Percentiles rank a stretch among this genome's conserved stretches.
Evolutionary conservation across 1,140 invertebrate genomes (phyloP).

Genomic region (fruit fly (Drosophila melanogaster)): Release_6_plus_ISO1_MT NT_033779.5:1494001-1494500

Average conservation of each 20-base stretch:
- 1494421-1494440: conserved; percentile 91
- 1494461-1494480: conserved; percentile 77
- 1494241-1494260: conserved; percentile 31
- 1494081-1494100: conserved; percentile 35
- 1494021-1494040: conserved; percentile 30
- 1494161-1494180: conserved; percentile 49
- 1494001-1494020: conserved; percentile 27
- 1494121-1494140: background rate
- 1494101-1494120: background rate
- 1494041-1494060: conserved; percentile 25
- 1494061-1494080: conserved; percentile 38
- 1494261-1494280: conserved; percentile 41
- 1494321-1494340: conserved; percentile 15
- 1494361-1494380: conserved; percentile 26
- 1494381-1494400: conserved; percentile 51
- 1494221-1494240: conserved; percentile 38
- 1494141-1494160: conserved; percentile 57
- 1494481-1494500: conserved; percentile 73
- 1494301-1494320: conserved; percentile 30
- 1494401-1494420: conserved; percentile 67
- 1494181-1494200: conserved; percentile 55
- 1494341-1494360: conserved; percentile 31
- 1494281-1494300: conserved; percentile 50
- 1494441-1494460: conserved; percentile 95
- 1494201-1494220: conserved; percentile 58